phyloP scores from a whole-genome alignment of 2,888 invertebrate genomes.

The Leptinotarsa haldemani region DNA sequence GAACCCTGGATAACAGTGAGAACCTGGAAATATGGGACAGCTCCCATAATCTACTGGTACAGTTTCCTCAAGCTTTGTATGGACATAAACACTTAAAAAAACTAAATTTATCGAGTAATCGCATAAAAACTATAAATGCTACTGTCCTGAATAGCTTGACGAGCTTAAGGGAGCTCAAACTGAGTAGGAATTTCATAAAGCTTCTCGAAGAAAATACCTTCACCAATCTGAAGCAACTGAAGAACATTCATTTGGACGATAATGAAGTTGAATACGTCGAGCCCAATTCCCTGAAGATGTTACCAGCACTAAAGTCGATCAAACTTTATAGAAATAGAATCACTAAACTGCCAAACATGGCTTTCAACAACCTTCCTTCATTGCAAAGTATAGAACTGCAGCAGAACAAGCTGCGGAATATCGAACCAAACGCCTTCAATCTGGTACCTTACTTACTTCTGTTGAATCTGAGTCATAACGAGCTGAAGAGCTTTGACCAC shows the following conservation, averaged over 20 bases:
- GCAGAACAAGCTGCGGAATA: slow-evolving; percentile 80
- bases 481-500: slow-evolving; percentile 79
- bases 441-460: slow-evolving; percentile 82
- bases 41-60: slow-evolving; percentile 80
- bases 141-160: slow-evolving; percentile 78
- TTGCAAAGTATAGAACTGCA: slow-evolving; percentile 82
- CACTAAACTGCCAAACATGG: slow-evolving; percentile 79
- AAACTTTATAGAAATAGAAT: slow-evolving; percentile 78
- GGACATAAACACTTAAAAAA: slow-evolving; percentile 76
- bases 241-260: slow-evolving; percentile 82
- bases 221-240: slow-evolving; percentile 76
- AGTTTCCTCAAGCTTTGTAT: slow-evolving; percentile 78
- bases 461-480: slow-evolving; percentile 86
- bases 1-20: slow-evolving; percentile 72
- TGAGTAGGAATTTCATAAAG: slow-evolving; percentile 80
- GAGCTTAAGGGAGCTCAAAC: slow-evolving; percentile 76
- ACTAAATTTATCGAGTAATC: slow-evolving; percentile 83
- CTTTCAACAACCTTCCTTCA: slow-evolving; percentile 81
- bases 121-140: slow-evolving; percentile 76
- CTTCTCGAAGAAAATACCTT: slow-evolving; percentile 80
- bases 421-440: slow-evolving; percentile 80
- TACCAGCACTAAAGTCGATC: slow-evolving; percentile 74
- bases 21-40: slow-evolving; percentile 80
- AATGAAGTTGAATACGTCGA: slow-evolving; percentile 83
- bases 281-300: slow-evolving; percentile 75